phyloP scores from a whole-genome alignment of 2,113 vertebrate genomes.

The Plecotus auritus region DNA sequence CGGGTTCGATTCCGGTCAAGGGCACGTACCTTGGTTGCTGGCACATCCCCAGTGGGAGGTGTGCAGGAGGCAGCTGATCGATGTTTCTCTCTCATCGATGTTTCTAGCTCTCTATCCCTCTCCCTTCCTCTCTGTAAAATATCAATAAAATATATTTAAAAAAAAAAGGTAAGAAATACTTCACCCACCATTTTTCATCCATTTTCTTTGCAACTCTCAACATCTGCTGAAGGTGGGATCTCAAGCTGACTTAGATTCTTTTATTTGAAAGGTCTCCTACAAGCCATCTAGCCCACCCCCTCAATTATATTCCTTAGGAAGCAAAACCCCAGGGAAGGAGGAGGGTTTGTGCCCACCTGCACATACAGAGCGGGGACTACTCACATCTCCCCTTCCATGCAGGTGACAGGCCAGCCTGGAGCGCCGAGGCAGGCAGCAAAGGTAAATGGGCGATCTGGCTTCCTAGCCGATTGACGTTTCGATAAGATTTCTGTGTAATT shows the following conservation, averaged over 20 bases:
- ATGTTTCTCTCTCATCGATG: no score
- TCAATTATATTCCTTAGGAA: accelerated
- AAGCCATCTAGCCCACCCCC: neutral
- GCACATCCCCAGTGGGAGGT: no score
- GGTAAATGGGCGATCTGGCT: neutral
- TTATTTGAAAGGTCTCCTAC: neutral
- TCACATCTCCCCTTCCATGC: neutral
- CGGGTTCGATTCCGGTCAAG: no score
- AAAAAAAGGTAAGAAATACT: neutral
- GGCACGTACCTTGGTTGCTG: no score
- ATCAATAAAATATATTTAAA: no score
- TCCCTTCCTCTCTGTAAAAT: no score
- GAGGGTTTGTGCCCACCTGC: no score
- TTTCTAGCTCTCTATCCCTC: no score
- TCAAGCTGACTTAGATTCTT: neutral
- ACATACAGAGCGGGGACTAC: accelerated
- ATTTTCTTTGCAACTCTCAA: neutral
- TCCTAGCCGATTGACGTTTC: neutral
- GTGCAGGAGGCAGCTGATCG: no score
- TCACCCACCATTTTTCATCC: neutral
- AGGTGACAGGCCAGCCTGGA: neutral
- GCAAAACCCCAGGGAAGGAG: neutral
- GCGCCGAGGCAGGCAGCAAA: neutral
- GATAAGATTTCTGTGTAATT: neutral
- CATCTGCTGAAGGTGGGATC: neutral